Evolutionary conservation across 2,113 vertebrate genomes (phyloP), one percentile per base, ranked within the genome.

Genomic region (Albula goreensis): DNA sequence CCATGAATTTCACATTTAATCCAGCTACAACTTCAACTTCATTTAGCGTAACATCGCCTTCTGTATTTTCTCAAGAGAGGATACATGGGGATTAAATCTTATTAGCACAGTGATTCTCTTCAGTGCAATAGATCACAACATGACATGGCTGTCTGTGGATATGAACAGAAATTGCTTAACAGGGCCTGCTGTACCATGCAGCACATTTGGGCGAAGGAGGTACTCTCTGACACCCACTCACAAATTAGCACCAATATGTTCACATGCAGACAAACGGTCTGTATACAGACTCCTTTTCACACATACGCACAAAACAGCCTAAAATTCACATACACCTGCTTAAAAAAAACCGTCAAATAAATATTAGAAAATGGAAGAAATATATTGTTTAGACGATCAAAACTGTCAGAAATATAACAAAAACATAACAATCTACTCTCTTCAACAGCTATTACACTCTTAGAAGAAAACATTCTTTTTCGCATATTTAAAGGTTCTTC

Each of bases 41-140:
- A 88, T 88, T 85, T 89, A 88, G 83, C 63, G 88, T 88, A 85
- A 83, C 85, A 87, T 88, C 86, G 88, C 5, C 89, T 82, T 63
- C 90, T 12, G 31, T 31, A 19, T 86, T 87, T 88, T 85, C 89
- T 92, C 89, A 87, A 89, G 90, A 90, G 88, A 88, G 89, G 90
- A 93, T 85, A 91, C 90, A 93, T 51, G 88, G 56, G 90, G 91
- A 92, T 90, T 93, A 93, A 93, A 93, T 92, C 91, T 87, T 88
- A 93, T 93, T 93, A 91, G 91, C 84, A 31, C 80, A 88, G 85
- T 92, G 93, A 94, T 93, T 92, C 92, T 93, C 93, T 91, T 90
- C 88, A 81, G 89, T 88, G 81, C 90, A 92, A 91, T 90, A 85
- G 89, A 91, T 93, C 88, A 90, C 88, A 84, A 89, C 87, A 89